phyloP scores from a whole-genome alignment of 2,113 vertebrate species.

The Poecile atricapillus region DNA sequence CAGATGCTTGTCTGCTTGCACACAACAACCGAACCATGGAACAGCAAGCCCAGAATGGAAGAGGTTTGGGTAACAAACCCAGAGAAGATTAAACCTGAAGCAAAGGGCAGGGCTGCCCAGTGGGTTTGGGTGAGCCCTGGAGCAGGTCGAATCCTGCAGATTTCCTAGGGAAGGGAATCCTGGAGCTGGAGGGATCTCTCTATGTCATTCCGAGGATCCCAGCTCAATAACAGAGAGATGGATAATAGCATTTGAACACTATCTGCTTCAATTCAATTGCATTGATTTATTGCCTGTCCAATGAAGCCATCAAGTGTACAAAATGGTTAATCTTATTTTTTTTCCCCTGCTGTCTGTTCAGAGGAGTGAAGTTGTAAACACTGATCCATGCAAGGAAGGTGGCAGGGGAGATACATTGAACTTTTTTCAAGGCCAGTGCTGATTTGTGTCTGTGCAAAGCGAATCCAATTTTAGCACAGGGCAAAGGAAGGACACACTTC shows the following conservation, averaged over 20 bases:
- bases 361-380: slow-evolving; percentile 41
- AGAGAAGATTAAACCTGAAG: background rate
- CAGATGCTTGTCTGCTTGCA: background rate
- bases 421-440: background rate
- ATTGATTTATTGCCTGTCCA: slow-evolving; percentile 69
- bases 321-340: slow-evolving; percentile 65
- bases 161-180: background rate
- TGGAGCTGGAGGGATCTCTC: slow-evolving; percentile 3
- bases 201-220: slow-evolving; percentile 42
- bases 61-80: background rate
- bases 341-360: background rate
- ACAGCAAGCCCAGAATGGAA: background rate
- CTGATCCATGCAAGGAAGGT: background rate
- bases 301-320: slow-evolving; percentile 63
- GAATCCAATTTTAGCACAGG: background rate
- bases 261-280: slow-evolving; percentile 67
- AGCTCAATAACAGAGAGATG: slow-evolving; percentile 54
- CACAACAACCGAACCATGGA: background rate
- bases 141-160: background rate
- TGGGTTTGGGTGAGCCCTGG: accelerated
- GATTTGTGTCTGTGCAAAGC: background rate
- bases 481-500: background rate
- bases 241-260: slow-evolving; percentile 67
- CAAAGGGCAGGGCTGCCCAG: background rate
- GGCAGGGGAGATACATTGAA: background rate